Conservation (phyloP, 2,113 vertebrate genomes). For the Pteruthius melanotis region DNA sequence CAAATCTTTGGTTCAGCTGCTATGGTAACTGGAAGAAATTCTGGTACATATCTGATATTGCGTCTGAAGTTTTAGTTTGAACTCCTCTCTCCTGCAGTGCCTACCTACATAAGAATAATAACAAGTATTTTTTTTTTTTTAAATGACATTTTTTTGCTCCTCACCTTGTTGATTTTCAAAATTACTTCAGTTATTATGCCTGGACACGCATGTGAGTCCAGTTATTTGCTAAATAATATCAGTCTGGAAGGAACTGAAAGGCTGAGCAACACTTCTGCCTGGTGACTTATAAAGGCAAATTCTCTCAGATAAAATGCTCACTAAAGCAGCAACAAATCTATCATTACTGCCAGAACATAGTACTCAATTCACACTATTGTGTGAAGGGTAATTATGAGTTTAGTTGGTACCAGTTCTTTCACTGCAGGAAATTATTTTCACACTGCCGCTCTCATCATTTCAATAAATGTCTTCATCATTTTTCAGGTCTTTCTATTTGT, state of each 20-base stretch:
- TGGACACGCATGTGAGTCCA: accelerated
- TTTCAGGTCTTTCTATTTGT: background rate
- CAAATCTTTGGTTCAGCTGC: background rate
- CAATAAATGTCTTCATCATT: background rate
- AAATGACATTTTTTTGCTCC: background rate
- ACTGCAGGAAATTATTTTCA: background rate
- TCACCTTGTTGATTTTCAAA: background rate
- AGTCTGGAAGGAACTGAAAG: background rate
- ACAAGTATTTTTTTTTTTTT: background rate
- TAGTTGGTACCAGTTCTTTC: background rate
- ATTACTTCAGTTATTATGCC: background rate
- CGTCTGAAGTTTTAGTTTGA: background rate
- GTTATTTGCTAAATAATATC: background rate
- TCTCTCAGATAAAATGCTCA: background rate
- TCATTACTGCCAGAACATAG: background rate
- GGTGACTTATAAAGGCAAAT: background rate
- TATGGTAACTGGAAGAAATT: background rate
- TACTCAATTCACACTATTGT: background rate
- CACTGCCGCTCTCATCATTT: background rate
- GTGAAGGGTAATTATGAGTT: background rate
- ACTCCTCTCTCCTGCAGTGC: background rate
- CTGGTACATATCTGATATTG: background rate
- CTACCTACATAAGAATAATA: background rate
- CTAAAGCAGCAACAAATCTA: background rate
- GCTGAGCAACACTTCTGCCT: background rate